These are phyloP conservation scores for Drosophila nr. fundita DNA, from an alignment of 2,888 invertebrate species.

Conservation along the genomic window DNA sequence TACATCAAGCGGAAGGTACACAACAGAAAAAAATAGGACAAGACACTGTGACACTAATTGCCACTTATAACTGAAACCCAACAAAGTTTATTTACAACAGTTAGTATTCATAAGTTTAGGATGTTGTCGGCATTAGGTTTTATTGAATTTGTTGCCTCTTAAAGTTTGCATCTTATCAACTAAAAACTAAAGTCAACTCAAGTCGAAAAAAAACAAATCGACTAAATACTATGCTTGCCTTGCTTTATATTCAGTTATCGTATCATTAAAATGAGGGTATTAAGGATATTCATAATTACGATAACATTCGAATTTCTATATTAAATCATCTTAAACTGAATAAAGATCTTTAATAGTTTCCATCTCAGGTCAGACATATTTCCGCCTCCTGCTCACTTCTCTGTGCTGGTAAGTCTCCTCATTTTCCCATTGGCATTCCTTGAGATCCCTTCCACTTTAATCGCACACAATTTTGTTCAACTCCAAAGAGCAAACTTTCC, in stretches of 20 bases:
- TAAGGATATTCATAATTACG: background rate
- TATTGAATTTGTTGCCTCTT: background rate
- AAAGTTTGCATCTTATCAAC: background rate
- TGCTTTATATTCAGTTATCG: too few relatives aligned
- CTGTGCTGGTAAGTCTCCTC: background rate
- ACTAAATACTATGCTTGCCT: too few relatives aligned
- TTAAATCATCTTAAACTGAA: background rate
- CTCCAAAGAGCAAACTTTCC: constrained; percentile 11
- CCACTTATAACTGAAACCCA: background rate
- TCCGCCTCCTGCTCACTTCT: background rate
- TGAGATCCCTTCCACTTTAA: constrained; percentile 3
- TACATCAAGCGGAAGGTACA: background rate
- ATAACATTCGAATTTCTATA: background rate
- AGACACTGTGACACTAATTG: background rate
- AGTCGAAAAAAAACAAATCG: too few relatives aligned
- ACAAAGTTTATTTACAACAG: background rate
- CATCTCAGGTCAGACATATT: background rate
- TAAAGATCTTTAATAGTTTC: background rate
- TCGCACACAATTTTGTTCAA: constrained; percentile 17
- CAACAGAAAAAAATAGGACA: background rate
- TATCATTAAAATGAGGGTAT: background rate
- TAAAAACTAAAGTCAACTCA: background rate
- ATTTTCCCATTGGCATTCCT: background rate
- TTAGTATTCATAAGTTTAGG: background rate
- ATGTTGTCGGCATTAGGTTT: background rate